Evolutionary conservation across 2,888 invertebrate genomes (phyloP), one percentile per base, ranked within the genome.

Genomic region (Sericinus montela): DNA sequence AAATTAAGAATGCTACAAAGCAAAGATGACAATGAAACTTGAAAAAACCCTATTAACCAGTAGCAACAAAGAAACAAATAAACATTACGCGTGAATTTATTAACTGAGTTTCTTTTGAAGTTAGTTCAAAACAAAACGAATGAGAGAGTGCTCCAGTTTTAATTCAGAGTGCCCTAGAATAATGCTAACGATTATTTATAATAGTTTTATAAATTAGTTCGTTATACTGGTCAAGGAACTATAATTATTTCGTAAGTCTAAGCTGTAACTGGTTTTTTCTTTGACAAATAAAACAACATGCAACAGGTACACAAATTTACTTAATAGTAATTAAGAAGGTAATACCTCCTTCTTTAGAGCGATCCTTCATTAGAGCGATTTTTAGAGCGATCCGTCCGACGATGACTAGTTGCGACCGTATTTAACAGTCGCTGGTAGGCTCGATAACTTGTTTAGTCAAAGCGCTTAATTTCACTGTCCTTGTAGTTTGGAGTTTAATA

Each of bases 121-220:
- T 63, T 52, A 53, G 54, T 61, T 68, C 64, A 65, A 73, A 73
- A 72, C 75, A 72, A 59, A 62, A 55, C 48, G 11, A 3, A 3
- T 7, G 35, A 25, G 25, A 9, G 6, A n/a, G 11, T 4, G 11
- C 1, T 32, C 28, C 25, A 49, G 39, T 39, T 38, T 45, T 41
- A 34, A 41, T 51, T 48, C 42, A 41, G 37, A 47, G 55, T 47
- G 59, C 6, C 3, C 3, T 19, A 19, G 19, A 19, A n/a, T n/a
- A n/a, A n/a, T n/a, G n/a, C n/a, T n/a, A n/a, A n/a, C n/a, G n/a
- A n/a, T n/a, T n/a, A n/a, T n/a, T n/a, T n/a, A n/a, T 19, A 19
- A 19, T 19, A 19, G 19, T 2, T 19, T 3, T 19, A 5, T 19
- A 2, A 19, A 19, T 53, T 56, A 48, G 38, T 54, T 61, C 43